These are phyloP conservation scores for Todus mexicanus DNA, from an alignment of 2,797 vertebrate genomes.

Conservation along the genomic window DNA sequence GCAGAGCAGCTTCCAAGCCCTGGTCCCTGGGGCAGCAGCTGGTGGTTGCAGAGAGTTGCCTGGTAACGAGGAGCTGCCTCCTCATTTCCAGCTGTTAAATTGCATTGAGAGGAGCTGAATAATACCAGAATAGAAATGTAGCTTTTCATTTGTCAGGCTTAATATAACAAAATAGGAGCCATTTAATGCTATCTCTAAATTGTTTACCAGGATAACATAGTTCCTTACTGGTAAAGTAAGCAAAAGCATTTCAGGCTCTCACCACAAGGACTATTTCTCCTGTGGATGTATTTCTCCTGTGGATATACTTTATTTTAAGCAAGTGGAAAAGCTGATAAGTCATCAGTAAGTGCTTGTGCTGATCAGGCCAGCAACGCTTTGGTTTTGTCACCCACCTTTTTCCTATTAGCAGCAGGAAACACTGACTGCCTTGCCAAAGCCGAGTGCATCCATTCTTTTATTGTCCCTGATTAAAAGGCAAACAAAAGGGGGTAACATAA, in stretches of 20 bases:
- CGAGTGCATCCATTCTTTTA: background rate
- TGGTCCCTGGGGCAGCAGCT: background rate
- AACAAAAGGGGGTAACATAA: background rate
- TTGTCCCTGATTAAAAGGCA: background rate
- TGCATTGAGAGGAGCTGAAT: background rate
- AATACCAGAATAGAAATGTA: background rate
- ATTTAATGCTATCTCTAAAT: background rate
- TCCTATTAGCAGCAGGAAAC: background rate
- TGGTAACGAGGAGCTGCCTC: background rate
- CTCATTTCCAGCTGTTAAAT: background rate
- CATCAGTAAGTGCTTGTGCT: background rate
- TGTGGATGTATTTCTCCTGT: background rate
- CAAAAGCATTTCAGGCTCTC: background rate
- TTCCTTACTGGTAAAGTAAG: background rate
- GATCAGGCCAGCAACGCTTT: accelerated
- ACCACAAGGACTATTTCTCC: background rate
- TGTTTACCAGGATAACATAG: background rate
- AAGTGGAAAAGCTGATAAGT: background rate
- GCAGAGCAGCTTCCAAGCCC: background rate
- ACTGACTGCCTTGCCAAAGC: background rate
- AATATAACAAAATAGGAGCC: background rate
- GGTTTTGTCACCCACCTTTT: background rate
- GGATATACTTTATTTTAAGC: background rate
- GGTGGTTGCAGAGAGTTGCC: background rate
- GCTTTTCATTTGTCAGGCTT: background rate